Percentiles rank a stretch among this genome's conserved stretches.
phyloP scores from a whole-genome alignment of 2,113 vertebrate genomes.

The Nothobranchius furzeri region DNA sequence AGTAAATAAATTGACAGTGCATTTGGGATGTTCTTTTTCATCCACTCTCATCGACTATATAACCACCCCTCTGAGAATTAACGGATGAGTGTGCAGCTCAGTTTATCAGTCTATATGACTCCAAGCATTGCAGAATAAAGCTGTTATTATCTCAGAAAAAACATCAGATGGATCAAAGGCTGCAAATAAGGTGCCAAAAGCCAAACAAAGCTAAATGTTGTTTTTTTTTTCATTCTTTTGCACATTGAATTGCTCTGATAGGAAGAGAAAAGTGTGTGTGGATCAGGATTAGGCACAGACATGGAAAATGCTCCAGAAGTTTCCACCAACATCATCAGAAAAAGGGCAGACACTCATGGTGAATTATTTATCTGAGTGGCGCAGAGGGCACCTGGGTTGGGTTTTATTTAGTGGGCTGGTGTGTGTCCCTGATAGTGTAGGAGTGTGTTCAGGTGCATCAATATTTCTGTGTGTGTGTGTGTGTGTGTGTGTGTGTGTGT shows the following conservation, averaged over 20 bases:
- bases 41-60: not conserved
- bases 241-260: slow-evolving; percentile 22
- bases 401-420: slow-evolving; percentile 30
- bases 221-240: not conserved
- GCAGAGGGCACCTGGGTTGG: slow-evolving; percentile 37
- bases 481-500: slow-evolving; percentile 20
- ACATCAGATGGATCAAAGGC: slow-evolving; percentile 15
- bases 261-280: slow-evolving; percentile 14
- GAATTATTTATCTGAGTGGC: slow-evolving; percentile 46
- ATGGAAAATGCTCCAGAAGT: slow-evolving; percentile 46
- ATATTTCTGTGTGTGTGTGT: slow-evolving; percentile 19
- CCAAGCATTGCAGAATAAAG: not conserved
- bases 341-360: slow-evolving; percentile 46
- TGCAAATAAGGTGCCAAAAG: slow-evolving; percentile 9
- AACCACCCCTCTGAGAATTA: slow-evolving; percentile 4
- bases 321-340: slow-evolving; percentile 53
- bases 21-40: slow-evolving; percentile 2
- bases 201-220: not conserved
- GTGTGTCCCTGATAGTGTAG: not conserved
- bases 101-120: slow-evolving; percentile 2
- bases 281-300: slow-evolving; percentile 47
- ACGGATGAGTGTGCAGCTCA: not conserved
- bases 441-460: slow-evolving; percentile 5
- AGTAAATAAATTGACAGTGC: not conserved
- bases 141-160: slow-evolving; percentile 9